Percentiles rank a stretch among this genome's conserved stretches.
These are phyloP conservation scores for Tetragonisca angustula DNA, from an alignment of 2,888 invertebrate species.

Conservation along the genomic window DNA sequence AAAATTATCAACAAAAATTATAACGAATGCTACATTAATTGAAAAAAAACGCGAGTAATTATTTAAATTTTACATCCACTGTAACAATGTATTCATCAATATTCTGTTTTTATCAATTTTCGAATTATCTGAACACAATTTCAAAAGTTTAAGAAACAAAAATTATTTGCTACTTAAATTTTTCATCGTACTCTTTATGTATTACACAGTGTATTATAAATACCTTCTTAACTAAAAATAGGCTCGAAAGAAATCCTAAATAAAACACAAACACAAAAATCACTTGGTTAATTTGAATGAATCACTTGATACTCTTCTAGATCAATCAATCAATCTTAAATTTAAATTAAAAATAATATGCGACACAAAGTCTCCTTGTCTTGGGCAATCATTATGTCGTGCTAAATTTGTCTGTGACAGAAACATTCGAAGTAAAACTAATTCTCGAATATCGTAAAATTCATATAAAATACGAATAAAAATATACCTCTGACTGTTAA, in stretches of 20 bases:
- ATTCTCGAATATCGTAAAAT: neutral
- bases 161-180: neutral
- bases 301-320: neutral
- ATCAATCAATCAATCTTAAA: neutral
- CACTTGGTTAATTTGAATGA: conserved; percentile 1
- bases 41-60: too few relatives aligned
- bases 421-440: neutral
- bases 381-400: neutral
- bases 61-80: too few relatives aligned
- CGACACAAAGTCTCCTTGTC: neutral
- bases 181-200: neutral
- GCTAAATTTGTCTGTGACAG: neutral
- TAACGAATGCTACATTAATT: too few relatives aligned
- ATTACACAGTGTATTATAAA: neutral
- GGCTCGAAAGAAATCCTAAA: neutral
- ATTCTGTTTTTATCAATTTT: neutral
- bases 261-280: neutral
- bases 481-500: neutral
- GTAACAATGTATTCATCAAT: too few relatives aligned
- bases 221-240: neutral
- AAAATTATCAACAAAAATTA: too few relatives aligned
- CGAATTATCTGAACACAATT: neutral
- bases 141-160: neutral
- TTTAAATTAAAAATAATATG: too few relatives aligned
- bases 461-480: neutral